Conservation (phyloP, 2,797 vertebrate genomes). For the Scolopax rusticola region DNA sequence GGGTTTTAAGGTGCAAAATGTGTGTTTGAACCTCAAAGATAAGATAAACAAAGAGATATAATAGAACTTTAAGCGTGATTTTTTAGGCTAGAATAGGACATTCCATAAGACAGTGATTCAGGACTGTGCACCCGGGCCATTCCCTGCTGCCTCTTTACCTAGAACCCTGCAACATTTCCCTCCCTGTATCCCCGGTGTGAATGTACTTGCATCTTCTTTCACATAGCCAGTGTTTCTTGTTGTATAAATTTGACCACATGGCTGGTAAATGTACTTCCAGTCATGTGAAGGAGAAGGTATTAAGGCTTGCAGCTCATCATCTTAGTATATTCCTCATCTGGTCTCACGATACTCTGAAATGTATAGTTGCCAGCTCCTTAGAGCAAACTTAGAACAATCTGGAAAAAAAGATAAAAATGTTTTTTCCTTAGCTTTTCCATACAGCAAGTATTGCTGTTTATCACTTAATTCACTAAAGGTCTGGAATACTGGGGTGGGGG, state of each 20-base stretch:
- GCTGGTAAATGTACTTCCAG: background rate
- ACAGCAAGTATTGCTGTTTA: background rate
- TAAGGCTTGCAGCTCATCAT: background rate
- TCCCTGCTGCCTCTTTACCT: background rate
- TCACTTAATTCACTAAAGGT: background rate
- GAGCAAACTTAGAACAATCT: background rate
- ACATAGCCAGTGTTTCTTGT: background rate
- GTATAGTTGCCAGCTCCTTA: background rate
- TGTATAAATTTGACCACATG: fast-evolving
- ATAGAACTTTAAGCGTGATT: background rate
- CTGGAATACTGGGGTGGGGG: background rate
- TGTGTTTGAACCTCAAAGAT: background rate
- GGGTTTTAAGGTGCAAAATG: background rate
- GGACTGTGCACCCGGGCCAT: background rate
- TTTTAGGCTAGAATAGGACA: background rate
- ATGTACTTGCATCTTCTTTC: background rate
- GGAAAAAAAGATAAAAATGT: background rate
- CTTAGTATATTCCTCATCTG: background rate
- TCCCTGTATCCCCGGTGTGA: background rate
- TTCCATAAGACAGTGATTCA: background rate
- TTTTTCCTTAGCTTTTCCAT: background rate
- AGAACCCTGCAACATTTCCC: background rate
- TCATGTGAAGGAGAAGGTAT: background rate
- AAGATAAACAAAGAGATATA: background rate
- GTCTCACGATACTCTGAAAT: background rate